Evolutionary conservation across 2,113 vertebrate species (phyloP).

Genomic region (Corythoichthys haematopterus): DNA sequence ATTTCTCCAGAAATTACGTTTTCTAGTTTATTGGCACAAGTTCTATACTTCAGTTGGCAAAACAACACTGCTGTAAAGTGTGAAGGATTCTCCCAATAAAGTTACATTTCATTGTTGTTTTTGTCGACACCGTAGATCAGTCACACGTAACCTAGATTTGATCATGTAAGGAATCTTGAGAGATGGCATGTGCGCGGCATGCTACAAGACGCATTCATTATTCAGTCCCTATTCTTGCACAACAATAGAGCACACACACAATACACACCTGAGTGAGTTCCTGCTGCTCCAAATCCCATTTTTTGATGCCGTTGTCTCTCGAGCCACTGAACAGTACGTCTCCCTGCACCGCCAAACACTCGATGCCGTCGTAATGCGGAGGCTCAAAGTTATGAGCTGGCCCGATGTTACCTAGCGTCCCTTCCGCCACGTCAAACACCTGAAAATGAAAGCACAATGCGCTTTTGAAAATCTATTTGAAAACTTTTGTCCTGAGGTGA

Average conservation of each 20-base stretch:
- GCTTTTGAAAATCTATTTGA: background rate
- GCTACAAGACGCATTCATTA: background rate
- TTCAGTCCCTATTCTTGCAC: background rate
- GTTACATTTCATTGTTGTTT: no score
- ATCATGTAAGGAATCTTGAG: background rate
- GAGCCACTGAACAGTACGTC: slow-evolving; percentile 91
- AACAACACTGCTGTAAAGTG: no score
- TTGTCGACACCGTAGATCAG: background rate
- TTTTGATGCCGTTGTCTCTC: slow-evolving; percentile 94
- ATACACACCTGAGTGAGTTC: slow-evolving; percentile 85
- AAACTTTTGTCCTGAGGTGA: background rate
- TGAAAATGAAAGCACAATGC: slow-evolving; percentile 36
- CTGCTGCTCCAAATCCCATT: slow-evolving; percentile 93
- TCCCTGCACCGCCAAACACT: slow-evolving; percentile 88
- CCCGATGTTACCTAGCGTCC: slow-evolving; percentile 79
- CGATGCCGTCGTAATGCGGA: slow-evolving; percentile 94
- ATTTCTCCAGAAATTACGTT: no score
- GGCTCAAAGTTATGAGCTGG: slow-evolving; percentile 97
- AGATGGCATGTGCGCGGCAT: background rate
- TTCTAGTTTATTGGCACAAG: no score
- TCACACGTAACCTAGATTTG: slow-evolving; percentile 3
- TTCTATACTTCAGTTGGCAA: no score
- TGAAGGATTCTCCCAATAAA: no score
- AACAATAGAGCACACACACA: slow-evolving; percentile 1
- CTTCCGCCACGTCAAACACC: slow-evolving; percentile 88